A percentile compares a stretch with the other conserved stretches of the same genome.
phyloP scores from a whole-genome alignment of 2,797 vertebrate species.

The Cygnus olor region DNA sequence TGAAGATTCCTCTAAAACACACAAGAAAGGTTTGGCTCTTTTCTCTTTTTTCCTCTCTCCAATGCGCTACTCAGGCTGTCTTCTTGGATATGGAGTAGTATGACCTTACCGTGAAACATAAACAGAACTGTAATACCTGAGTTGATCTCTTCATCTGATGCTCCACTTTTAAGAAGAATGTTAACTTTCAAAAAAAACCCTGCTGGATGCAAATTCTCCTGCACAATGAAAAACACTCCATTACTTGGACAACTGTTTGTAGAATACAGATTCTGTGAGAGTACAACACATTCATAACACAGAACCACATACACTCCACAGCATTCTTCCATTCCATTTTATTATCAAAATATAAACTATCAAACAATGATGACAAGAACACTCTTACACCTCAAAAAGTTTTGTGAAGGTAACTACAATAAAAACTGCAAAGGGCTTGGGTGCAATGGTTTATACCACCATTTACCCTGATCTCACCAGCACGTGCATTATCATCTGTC shows the following conservation, averaged over 20 bases:
- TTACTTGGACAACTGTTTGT: conserved; percentile 52
- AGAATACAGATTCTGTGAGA: background rate
- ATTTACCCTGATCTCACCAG: background rate
- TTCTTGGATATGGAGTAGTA: background rate
- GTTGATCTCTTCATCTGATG: conserved; percentile 81
- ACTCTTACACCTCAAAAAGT: background rate
- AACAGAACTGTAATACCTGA: conserved; percentile 78
- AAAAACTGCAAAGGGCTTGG: background rate
- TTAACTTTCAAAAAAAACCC: conserved; percentile 89
- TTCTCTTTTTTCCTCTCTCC: background rate
- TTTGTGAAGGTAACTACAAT: background rate
- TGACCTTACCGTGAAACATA: background rate
- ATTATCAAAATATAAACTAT: background rate
- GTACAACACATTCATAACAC: background rate
- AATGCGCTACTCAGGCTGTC: background rate
- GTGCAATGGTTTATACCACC: background rate
- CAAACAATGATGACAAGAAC: background rate
- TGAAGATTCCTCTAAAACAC: background rate
- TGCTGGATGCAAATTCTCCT: conserved; percentile 84
- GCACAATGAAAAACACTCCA: conserved; percentile 58
- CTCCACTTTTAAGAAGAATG: conserved; percentile 85
- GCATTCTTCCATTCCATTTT: background rate
- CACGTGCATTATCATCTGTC: background rate
- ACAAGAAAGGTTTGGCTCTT: background rate
- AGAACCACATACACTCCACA: background rate